Base-by-base conservation (phyloP, 2,888 invertebrate genomes). In the Schizaphis graminum region DNA sequence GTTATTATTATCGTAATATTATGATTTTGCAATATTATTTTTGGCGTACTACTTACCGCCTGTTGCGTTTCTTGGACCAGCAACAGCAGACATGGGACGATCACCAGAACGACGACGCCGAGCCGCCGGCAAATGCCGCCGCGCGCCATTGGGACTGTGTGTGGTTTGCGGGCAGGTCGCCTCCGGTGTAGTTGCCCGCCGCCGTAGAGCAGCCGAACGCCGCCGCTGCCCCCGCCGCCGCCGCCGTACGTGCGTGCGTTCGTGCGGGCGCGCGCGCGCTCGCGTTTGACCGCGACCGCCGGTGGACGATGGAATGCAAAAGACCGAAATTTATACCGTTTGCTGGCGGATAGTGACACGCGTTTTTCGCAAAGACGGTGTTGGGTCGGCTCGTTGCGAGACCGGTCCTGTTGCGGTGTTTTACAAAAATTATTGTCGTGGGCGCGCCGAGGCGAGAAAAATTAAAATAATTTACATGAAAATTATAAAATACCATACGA, bases 21-120 rank as follows among this genome's bases (percentile, higher is more conserved):
- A n/a, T 86, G 28, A 47, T 47, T 86, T 86, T 47, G 26, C 44
- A 85, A 24, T 47, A 13, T 35, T 84, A 35, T n/a, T 41, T 49
- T 44, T 21, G 53, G 88, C 21, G 49, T 24, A 26, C 8, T 93
- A 94, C 94, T 94, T 91, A 94, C 94, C 90, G 94, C 94, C 86
- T 94, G 94, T 90, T 91, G 90, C 85, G 94, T 94, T 49, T 90
- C 47, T 49, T 47, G 94, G 10, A 67, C 67, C 92, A 88, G 47
- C 85, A 86, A 41, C 84, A 94, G 86, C 49, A 90, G 49, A 87
- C 86, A 89, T 44, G 91, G 26, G 26, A 53, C 49, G 77, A 92
- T 67, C 28, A 53, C 57, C 67, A 92, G 88, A 41, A 88, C 67
- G 92, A 88, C 67, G 91, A 47, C n/a, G 61, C 84, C 88, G 77